Evolutionary conservation across 2,888 invertebrate species (phyloP).

Genomic region (Eristalis arbustorum): DNA sequence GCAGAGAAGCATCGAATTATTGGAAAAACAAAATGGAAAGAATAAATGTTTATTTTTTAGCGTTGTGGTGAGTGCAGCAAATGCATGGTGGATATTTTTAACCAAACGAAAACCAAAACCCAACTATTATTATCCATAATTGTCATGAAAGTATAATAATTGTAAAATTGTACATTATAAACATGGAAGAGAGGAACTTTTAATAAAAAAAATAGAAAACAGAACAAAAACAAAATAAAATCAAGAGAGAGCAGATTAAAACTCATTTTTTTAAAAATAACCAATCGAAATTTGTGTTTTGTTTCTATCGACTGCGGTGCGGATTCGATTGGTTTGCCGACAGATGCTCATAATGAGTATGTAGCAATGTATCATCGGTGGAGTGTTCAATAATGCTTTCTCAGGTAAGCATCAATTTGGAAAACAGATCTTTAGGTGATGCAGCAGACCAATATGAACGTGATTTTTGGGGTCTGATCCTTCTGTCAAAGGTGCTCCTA

Average conservation of each 20-base stretch:
- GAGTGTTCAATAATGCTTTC: too few relatives aligned
- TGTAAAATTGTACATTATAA: slow-evolving; percentile 67
- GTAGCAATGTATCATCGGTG: too few relatives aligned
- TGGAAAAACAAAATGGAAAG: slow-evolving; percentile 27
- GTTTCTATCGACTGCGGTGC: not conserved
- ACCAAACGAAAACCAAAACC: slow-evolving; percentile 53
- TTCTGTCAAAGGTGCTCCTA: too few relatives aligned
- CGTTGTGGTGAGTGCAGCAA: slow-evolving; percentile 58
- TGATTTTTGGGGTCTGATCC: too few relatives aligned
- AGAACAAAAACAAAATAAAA: not conserved
- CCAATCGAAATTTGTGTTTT: slow-evolving; percentile 5
- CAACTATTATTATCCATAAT: slow-evolving; percentile 57
- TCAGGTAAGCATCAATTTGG: too few relatives aligned
- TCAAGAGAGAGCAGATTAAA: slow-evolving; percentile 41
- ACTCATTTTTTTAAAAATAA: slow-evolving; percentile 68
- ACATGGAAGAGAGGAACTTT: slow-evolving; percentile 56
- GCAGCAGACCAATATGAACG: too few relatives aligned
- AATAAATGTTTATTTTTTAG: slow-evolving; percentile 21
- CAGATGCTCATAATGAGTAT: too few relatives aligned
- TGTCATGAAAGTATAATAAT: slow-evolving; percentile 63
- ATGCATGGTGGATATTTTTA: slow-evolving; percentile 60
- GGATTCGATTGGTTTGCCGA: too few relatives aligned
- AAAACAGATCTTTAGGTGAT: too few relatives aligned
- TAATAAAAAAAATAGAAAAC: slow-evolving; percentile 47
- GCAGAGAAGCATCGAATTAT: slow-evolving; percentile 40